These are phyloP conservation scores for Cryptoblepharus egeriae DNA, from an alignment of 2,797 vertebrate species.

Conservation along the genomic window DNA sequence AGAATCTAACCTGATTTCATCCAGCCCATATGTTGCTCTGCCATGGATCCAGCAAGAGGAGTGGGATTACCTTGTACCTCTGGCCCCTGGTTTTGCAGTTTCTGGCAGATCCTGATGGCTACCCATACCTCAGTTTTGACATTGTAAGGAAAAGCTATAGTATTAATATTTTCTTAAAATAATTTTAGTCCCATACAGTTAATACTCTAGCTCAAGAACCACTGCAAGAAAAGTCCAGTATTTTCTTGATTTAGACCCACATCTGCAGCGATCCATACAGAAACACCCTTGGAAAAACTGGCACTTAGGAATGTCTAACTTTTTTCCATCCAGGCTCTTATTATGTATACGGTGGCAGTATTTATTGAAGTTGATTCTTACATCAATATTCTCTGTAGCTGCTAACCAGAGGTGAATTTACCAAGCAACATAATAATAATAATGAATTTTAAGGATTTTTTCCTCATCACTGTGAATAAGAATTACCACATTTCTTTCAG, in stretches of 20 bases:
- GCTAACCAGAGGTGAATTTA: background rate
- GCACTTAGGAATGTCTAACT: background rate
- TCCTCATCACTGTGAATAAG: background rate
- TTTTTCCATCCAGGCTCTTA: background rate
- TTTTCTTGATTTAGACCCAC: background rate
- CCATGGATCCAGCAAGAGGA: no score
- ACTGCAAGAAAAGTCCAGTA: background rate
- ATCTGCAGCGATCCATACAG: background rate
- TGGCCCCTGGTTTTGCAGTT: background rate
- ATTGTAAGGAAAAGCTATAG: background rate
- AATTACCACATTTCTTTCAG: conserved; percentile 10
- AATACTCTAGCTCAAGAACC: background rate
- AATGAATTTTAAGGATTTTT: conserved; percentile 1
- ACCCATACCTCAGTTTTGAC: no score
- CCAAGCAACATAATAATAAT: conserved; percentile 14
- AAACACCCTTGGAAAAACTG: background rate
- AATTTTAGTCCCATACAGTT: background rate
- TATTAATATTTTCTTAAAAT: background rate
- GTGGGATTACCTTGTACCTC: background rate
- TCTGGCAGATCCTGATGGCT: background rate
- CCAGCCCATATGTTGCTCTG: no score
- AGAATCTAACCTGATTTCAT: no score
- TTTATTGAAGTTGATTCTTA: background rate
- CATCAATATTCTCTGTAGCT: conserved; percentile 12
- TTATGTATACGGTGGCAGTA: background rate